Percentiles rank a stretch among this genome's conserved stretches.
Evolutionary conservation across 1,140 invertebrate species (phyloP).

Genomic region (Stegodyphus mimosarum): DNA sequence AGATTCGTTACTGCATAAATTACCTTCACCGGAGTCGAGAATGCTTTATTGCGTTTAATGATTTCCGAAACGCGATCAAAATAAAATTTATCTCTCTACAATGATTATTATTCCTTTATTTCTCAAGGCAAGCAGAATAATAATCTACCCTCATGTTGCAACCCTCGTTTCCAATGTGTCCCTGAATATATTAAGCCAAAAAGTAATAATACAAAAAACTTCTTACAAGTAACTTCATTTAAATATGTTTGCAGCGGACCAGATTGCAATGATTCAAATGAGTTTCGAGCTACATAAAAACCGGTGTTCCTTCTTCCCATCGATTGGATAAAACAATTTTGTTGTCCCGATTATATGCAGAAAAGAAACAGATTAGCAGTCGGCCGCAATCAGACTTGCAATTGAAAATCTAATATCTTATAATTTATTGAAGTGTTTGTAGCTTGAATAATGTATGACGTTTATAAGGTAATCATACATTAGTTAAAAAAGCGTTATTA

Average conservation of each 20-base stretch:
- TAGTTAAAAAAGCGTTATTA: constrained; percentile 41
- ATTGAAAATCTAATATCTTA: constrained; percentile 50
- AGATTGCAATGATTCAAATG: constrained; percentile 37
- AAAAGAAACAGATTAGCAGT: constrained; percentile 45
- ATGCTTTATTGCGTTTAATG: constrained; percentile 40
- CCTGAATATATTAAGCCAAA: constrained; percentile 28
- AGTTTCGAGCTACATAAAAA: constrained; percentile 46
- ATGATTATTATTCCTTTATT: constrained; percentile 26
- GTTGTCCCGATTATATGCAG: background rate
- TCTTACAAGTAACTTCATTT: constrained; percentile 50
- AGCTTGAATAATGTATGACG: constrained; percentile 44
- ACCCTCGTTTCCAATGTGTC: constrained; percentile 27
- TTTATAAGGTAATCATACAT: constrained; percentile 20
- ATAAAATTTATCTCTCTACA: constrained; percentile 15
- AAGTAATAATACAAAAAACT: constrained; percentile 29
- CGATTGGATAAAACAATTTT: constrained; percentile 37
- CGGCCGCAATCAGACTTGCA: constrained; percentile 23
- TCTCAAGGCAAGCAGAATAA: background rate
- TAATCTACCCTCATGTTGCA: constrained; percentile 8
- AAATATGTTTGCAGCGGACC: constrained; percentile 42
- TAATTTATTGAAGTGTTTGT: constrained; percentile 55
- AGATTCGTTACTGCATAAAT: constrained; percentile 21
- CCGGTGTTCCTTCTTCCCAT: constrained; percentile 22
- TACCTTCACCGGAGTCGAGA: constrained; percentile 16
- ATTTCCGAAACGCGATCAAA: constrained; percentile 33